Evolutionary conservation across 2,888 invertebrate genomes (phyloP), one percentile per base, ranked within the genome.

Genomic region (Cheilosia pagana): DNA sequence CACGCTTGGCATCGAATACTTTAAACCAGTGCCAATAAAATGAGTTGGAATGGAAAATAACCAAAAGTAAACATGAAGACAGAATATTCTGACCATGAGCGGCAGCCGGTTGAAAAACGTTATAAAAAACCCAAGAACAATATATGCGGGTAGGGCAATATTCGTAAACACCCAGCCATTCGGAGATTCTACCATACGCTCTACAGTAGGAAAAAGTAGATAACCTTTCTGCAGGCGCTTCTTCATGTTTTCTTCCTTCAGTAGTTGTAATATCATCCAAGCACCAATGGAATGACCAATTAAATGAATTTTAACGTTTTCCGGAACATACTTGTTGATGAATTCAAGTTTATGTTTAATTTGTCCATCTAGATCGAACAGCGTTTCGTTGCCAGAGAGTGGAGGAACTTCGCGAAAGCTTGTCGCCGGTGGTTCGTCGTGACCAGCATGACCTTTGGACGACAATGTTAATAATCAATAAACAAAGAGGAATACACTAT

Each of bases 271-370:
- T 83, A 95, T 93, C 89, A 98, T 95, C 94, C 97, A 97, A 67
- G 95, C 94, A 3, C 98, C 98, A 89, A 98, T 96, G 0, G 98
- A 98, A 93, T 98, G 98, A 1, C 97, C 98, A 87, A 98, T 94
- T 45, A 98, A 92, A 91, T 97, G 95, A 48, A 98, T 90, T 89
- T 94, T 95, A n/a, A 95, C 94, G 89, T 94, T 93, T 86, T 93
- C 91, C 70, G 97, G 96, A 86, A 98, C 93, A 89, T 94, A 94
- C 87, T 94, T 94, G 87, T 94, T 93, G 74, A 98, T 95, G 89
- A 98, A 96, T 63, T 91, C 91, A 2, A 90, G 77, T 87, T 92
- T 92, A 70, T 92, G 91, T 16, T 88, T 87, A 0, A 91, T 86
- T 93, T 98, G 98, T 35, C 96, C 97, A 81, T 95, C 92, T 60